These are phyloP conservation scores for Saturnia pavonia DNA, from an alignment of 2,888 invertebrate species.

Conservation along the genomic window DNA sequence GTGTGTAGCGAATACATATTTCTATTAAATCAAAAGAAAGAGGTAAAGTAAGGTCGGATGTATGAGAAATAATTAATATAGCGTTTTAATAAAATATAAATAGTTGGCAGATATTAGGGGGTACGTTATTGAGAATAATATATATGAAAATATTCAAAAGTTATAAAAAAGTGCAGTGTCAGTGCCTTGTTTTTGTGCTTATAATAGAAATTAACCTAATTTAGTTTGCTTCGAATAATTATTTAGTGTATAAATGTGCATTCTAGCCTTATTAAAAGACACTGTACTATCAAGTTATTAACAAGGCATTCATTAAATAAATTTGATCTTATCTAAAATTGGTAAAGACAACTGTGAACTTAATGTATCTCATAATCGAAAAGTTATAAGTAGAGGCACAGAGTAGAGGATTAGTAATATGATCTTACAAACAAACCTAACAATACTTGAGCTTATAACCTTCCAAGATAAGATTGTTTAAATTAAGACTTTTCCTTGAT, in stretches of 20 bases:
- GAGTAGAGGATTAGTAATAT: conserved; percentile 19
- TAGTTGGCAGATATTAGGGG: conserved; percentile 9
- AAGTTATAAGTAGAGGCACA: conserved; percentile 15
- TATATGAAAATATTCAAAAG: conserved; percentile 22
- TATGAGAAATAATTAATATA: conserved; percentile 29
- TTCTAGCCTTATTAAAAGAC: not conserved
- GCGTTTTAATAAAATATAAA: conserved; percentile 23
- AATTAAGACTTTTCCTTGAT: conserved; percentile 5
- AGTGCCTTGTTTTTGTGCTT: conserved; percentile 8
- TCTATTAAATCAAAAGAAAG: conserved; percentile 22
- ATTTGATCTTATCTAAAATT: not conserved
- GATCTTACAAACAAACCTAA: conserved; percentile 33
- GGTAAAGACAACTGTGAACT: conserved; percentile 13
- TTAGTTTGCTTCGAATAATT: not conserved
- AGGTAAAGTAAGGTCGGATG: conserved; percentile 27
- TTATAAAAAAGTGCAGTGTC: conserved; percentile 19
- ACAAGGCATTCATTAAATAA: too few relatives aligned
- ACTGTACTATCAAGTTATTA: not conserved
- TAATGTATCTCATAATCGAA: conserved; percentile 5
- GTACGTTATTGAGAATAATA: conserved; percentile 20
- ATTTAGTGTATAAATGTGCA: not conserved
- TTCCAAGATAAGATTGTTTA: conserved; percentile 45
- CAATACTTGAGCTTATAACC: conserved; percentile 31
- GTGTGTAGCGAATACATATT: not conserved
- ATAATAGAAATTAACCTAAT: not conserved